Evolutionary conservation across 2,888 invertebrate species (phyloP).

Genomic region (Spatulosminthurus flaviceps): DNA sequence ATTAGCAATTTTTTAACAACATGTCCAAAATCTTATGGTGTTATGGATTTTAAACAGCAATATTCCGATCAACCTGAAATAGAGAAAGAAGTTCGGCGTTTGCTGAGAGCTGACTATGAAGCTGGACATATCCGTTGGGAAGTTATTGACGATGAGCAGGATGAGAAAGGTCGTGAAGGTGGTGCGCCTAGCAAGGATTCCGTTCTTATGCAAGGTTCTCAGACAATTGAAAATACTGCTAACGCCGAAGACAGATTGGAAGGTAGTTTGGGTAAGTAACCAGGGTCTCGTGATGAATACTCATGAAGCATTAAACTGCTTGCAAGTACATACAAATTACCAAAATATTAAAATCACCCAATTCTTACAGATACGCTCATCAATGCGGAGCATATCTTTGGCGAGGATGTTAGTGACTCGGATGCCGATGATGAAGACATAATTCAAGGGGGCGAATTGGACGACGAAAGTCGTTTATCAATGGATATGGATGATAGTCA

Average conservation of each 20-base stretch:
- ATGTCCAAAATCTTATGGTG: constrained; percentile 8
- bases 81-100: constrained; percentile 94
- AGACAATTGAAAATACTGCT: constrained; percentile 61
- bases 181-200: constrained; percentile 54
- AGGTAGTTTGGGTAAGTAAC: constrained; percentile 48
- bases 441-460: constrained; percentile 45
- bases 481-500: constrained; percentile 55
- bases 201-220: constrained; percentile 62
- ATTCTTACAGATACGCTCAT: constrained; percentile 65
- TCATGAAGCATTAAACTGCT: too few species aligned
- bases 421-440: constrained; percentile 74
- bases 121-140: constrained; percentile 89
- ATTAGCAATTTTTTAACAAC: constrained; percentile 1
- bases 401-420: constrained; percentile 90
- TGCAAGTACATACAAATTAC: too few species aligned
- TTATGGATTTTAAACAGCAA: constrained; percentile 62
- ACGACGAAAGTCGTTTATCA: constrained; percentile 59
- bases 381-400: constrained; percentile 79
- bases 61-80: constrained; percentile 97
- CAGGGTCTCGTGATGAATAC: too few species aligned
- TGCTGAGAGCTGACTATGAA: constrained; percentile 91
- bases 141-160: constrained; percentile 86
- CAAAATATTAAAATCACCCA: too few species aligned
- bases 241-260: constrained; percentile 51
- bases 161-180: constrained; percentile 68